phyloP scores from a whole-genome alignment of 2,113 vertebrate genomes.

The Prionailurus bengalensis region DNA sequence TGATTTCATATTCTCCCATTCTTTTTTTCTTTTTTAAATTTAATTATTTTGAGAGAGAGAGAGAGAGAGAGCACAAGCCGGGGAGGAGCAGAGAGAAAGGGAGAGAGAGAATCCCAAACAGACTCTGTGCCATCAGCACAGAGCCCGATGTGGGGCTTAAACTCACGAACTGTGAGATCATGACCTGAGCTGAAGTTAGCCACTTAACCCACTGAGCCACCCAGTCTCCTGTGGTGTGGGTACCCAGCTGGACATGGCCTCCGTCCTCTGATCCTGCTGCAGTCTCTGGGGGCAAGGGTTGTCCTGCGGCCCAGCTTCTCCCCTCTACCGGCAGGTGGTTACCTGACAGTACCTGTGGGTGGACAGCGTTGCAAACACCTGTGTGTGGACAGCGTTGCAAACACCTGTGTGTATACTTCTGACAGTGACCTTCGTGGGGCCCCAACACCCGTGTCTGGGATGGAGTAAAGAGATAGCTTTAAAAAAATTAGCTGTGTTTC shows the following conservation, averaged over 20 bases:
- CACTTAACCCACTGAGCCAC: too few relatives aligned
- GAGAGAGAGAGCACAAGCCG: too few relatives aligned
- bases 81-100: too few relatives aligned
- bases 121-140: too few relatives aligned
- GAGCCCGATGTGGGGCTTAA: too few relatives aligned
- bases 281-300: neutral
- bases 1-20: neutral
- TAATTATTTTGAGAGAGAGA: too few relatives aligned
- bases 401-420: neutral
- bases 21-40: neutral
- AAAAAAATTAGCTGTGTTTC: conserved; percentile 14
- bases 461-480: neutral
- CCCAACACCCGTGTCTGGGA: neutral
- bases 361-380: neutral
- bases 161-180: too few relatives aligned
- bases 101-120: too few relatives aligned
- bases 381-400: neutral
- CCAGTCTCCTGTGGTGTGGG: neutral
- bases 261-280: neutral
- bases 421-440: neutral
- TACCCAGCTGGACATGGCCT: neutral
- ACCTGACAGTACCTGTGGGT: neutral
- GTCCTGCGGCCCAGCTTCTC: neutral
- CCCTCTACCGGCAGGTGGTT: neutral
- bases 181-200: too few relatives aligned